Base-by-base conservation (phyloP, 2,888 invertebrate genomes). In the Poecilus cupreus region DNA sequence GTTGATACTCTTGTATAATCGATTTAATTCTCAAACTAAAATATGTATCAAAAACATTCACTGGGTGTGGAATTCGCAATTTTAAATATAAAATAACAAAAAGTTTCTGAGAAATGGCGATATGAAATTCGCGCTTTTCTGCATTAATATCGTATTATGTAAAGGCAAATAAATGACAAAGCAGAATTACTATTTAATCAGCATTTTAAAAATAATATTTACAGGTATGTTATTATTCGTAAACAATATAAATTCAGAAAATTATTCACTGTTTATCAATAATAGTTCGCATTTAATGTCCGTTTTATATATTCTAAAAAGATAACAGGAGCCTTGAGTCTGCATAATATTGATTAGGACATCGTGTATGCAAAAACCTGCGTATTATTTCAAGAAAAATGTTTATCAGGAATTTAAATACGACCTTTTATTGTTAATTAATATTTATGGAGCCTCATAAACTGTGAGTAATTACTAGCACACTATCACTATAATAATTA, bases 181-280 rank as follows among this genome's bases (percentile, higher is more conserved):
- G 46, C 46, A 46, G 2, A 13, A 54, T 13, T 54, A 20, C 10
- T 18, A 18, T 54, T 54, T 54, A 54, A 54, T 54, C 51, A 54
- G 51, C 20, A 3, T 20, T n/a, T 46, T 18, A 18, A 54, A 54
- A 54, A 54, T n/a, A 54, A 54, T 20, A 54, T 20, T 46, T 46
- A 13, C 46, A 46, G 3, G 13, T 46, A 46, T 46, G 2, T 46
- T 54, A 13, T 54, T 54, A 54, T 54, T 54, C 51, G 20, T 54
- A 54, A 54, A 54, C 51, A 54, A 54, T 54, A 54, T 54, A 54
- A 54, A 54, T 54, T 54, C 51, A 54, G 13, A 13, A 54, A 54
- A 54, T 54, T 54, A 54, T 54, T 54, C 51, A 54, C 51, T 20
- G 13, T 16, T 54, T 54, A 54, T 54, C 51, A 54, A 54, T 18